These are phyloP conservation scores for Apolygus lucorum DNA, from an alignment of 1,140 invertebrate genomes.

Conservation along the genomic window DNA sequence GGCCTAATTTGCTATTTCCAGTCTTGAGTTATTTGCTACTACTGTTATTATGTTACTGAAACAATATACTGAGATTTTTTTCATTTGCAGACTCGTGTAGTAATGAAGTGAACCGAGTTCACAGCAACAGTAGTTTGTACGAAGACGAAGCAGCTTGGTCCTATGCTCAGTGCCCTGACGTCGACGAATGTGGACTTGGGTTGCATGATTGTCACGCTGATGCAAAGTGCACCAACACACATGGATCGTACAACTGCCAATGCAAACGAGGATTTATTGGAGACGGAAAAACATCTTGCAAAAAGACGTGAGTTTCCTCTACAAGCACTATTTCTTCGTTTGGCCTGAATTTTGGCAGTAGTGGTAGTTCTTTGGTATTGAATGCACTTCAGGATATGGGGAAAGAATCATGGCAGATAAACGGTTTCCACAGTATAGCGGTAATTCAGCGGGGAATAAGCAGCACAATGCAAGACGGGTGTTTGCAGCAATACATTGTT, in stretches of 20 bases:
- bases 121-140: constrained; percentile 45
- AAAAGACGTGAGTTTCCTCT: constrained; percentile 52
- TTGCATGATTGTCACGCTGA: constrained; percentile 82
- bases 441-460: no score
- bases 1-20: no score
- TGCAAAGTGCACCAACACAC: constrained; percentile 84
- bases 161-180: constrained; percentile 84
- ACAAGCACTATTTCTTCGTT: constrained; percentile 3
- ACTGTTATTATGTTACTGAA: no score
- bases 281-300: constrained; percentile 71
- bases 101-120: constrained; percentile 41
- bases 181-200: constrained; percentile 82
- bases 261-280: constrained; percentile 78
- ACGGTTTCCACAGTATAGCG: no score
- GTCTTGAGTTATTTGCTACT: no score
- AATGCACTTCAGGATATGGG: no score
- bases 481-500: no score
- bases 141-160: constrained; percentile 62
- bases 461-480: no score
- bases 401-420: no score
- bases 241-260: constrained; percentile 75
- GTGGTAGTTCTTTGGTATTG: no score
- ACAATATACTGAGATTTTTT: constrained; percentile 9
- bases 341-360: no score
- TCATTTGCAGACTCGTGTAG: constrained; percentile 36